Conservation (phyloP, 1,140 invertebrate species). For the Sycophaga agraensis region DNA sequence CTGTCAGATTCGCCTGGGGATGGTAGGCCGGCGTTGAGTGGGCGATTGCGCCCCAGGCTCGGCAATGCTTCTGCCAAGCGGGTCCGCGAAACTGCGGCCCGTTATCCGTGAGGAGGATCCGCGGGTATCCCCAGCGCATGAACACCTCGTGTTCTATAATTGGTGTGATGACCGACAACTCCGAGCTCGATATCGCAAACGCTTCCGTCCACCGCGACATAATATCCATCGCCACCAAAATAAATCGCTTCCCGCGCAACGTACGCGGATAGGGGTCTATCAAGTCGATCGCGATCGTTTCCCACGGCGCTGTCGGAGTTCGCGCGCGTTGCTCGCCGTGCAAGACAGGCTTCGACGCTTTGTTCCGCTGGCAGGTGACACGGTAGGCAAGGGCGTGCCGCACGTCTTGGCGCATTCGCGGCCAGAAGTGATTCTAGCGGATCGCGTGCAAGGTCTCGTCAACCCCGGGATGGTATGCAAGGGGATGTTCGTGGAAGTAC, state of each 20-base stretch:
- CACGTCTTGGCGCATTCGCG: neutral
- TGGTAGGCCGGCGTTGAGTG: neutral
- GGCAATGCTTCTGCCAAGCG: neutral
- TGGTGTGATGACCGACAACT: too few species aligned
- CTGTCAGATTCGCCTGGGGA: neutral
- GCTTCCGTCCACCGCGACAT: too few species aligned
- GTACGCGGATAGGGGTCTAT: slow-evolving; percentile 49
- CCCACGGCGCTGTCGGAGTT: slow-evolving; percentile 34
- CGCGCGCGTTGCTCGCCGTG: neutral
- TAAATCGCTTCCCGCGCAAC: slow-evolving; percentile 40
- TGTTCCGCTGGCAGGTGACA: too few species aligned
- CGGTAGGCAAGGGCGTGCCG: neutral
- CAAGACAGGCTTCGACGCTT: neutral
- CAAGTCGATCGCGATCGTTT: slow-evolving; percentile 45
- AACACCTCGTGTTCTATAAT: neutral
- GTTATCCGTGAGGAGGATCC: neutral
- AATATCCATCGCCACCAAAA: slow-evolving; percentile 42
- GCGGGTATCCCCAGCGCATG: neutral
- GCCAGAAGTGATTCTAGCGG: neutral
- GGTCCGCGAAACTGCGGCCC: neutral
- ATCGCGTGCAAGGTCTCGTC: neutral
- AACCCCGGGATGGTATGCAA: neutral
- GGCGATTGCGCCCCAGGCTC: neutral
- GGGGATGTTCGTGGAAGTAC: neutral
- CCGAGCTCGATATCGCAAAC: too few species aligned